Evolutionary conservation across 2,888 invertebrate species (phyloP).

Genomic region (Belgica antarctica): DNA sequence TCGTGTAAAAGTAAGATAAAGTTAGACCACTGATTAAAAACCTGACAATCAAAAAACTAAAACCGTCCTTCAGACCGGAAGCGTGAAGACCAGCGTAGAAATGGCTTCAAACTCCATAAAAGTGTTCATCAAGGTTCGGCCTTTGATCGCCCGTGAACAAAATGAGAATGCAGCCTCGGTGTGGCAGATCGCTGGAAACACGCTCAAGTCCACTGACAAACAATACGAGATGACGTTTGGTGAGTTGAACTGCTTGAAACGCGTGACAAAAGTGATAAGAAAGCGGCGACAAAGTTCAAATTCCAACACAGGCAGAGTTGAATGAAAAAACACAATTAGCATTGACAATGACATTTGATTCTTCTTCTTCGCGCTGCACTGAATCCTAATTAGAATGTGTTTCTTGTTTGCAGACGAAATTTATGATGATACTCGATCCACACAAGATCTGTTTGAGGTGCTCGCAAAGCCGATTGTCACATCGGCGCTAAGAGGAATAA

Average conservation of each 20-base stretch:
- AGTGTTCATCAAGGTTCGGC: conserved; percentile 73
- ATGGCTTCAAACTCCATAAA: conserved; percentile 62
- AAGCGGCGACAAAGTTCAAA: neutral
- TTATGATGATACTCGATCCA: conserved; percentile 62
- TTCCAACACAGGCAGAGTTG: too few species aligned
- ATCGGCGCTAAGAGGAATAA: conserved; percentile 70
- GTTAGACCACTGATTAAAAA: too few species aligned
- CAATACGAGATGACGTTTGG: conserved; percentile 57
- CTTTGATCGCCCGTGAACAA: conserved; percentile 64
- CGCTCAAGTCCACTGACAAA: conserved; percentile 61
- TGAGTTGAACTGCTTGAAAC: conserved; percentile 48
- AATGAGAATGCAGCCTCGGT: conserved; percentile 59
- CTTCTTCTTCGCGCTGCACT: too few species aligned
- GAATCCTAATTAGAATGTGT: conserved; percentile 6
- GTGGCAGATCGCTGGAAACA: conserved; percentile 64
- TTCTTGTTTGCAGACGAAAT: conserved; percentile 64
- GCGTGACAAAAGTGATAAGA: too few species aligned
- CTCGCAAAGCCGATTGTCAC: conserved; percentile 71
- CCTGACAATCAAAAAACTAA: too few species aligned
- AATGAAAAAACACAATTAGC: too few species aligned
- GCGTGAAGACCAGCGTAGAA: too few species aligned
- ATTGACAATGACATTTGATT: too few species aligned
- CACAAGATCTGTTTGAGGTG: conserved; percentile 64
- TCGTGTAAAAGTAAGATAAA: too few species aligned
- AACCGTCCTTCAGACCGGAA: too few species aligned